Conservation (phyloP, 2,113 vertebrate species). For the Pluvianellus socialis region DNA sequence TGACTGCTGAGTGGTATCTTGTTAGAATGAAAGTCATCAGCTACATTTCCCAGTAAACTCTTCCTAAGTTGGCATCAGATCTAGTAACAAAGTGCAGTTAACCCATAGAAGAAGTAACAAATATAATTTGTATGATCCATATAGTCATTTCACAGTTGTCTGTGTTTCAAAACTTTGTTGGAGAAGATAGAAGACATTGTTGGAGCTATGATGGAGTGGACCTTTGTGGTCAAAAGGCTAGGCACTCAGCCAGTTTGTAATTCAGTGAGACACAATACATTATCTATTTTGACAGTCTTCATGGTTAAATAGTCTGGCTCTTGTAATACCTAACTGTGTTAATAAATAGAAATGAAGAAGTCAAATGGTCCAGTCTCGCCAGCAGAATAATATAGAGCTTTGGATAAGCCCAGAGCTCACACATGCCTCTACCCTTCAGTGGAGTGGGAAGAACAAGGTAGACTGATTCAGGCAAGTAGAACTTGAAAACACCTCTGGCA, state of each 20-base stretch:
- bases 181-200: not conserved
- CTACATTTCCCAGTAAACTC: not conserved
- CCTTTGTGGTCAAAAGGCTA: constrained; percentile 22
- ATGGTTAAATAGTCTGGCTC: constrained; percentile 31
- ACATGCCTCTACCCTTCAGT: not conserved
- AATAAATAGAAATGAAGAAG: constrained; percentile 50
- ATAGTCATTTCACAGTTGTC: not conserved
- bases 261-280: constrained; percentile 40
- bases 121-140: not conserved
- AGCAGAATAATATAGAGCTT: not conserved
- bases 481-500: not conserved
- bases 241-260: constrained; percentile 16
- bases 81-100: not conserved
- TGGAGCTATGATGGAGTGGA: not conserved
- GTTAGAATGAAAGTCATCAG: not conserved
- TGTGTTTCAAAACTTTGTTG: not conserved
- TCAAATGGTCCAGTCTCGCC: not conserved
- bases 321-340: constrained; percentile 28
- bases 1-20: not conserved
- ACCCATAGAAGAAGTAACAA: not conserved
- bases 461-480: not conserved
- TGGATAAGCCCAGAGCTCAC: not conserved
- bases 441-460: not conserved
- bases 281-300: constrained; percentile 49
- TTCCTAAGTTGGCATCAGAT: not conserved